Conservation (phyloP, 2,113 vertebrate species). For the Corythornis vintsioides region DNA sequence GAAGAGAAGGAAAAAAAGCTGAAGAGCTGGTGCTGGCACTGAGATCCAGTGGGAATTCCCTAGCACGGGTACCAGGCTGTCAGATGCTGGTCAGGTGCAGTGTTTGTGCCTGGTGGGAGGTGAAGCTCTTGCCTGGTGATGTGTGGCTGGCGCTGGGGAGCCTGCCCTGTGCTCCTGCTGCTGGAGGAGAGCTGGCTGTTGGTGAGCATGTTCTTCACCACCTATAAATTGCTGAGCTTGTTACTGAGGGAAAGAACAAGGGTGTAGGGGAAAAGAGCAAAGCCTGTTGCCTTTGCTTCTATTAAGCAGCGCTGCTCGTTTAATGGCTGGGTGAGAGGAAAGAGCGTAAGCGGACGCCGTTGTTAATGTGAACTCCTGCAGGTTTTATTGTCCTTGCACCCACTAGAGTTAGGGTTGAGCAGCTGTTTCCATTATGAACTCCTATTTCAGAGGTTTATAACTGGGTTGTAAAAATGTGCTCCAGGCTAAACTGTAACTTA, state of each 20-base stretch:
- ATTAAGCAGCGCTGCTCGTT: conserved; percentile 65
- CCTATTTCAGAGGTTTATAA: conserved; percentile 82
- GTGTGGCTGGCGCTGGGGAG: not conserved
- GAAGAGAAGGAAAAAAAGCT: not conserved
- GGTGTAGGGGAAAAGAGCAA: not conserved
- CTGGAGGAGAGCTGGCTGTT: conserved; percentile 25
- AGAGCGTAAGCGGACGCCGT: conserved; percentile 71
- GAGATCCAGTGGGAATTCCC: not conserved
- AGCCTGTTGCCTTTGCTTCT: conserved; percentile 56
- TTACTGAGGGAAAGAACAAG: conserved; percentile 38
- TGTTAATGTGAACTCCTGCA: conserved; percentile 77
- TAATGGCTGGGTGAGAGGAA: conserved; percentile 79
- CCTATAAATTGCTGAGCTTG: conserved; percentile 64
- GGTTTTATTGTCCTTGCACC: conserved; percentile 76
- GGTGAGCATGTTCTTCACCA: conserved; percentile 33
- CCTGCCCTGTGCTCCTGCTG: not conserved
- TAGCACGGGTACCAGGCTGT: not conserved
- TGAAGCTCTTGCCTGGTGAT: not conserved
- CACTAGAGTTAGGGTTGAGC: conserved; percentile 74
- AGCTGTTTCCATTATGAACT: conserved; percentile 83
- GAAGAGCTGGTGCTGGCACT: not conserved
- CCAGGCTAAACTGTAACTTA: conserved; percentile 74
- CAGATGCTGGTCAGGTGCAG: not conserved
- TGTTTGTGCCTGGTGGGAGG: not conserved
- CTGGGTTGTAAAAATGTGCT: conserved; percentile 79